Percentiles rank a stretch among this genome's conserved stretches.
Evolutionary conservation across 2,888 invertebrate species (phyloP).

Genomic region (Aphodius sticticus): DNA sequence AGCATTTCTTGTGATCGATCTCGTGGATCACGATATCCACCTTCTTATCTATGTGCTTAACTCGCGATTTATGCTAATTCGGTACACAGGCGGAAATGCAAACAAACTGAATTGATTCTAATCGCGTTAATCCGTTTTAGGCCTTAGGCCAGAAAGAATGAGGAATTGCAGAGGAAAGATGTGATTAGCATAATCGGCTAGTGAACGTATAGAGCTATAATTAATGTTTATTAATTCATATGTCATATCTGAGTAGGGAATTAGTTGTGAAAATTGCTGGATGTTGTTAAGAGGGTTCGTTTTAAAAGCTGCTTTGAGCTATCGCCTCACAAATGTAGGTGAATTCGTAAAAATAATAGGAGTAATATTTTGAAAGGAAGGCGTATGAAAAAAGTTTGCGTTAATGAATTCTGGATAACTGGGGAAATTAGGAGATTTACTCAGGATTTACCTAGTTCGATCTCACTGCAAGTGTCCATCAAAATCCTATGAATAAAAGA

Average conservation of each 20-base stretch:
- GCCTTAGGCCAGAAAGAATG: not conserved
- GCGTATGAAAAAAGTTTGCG: no score
- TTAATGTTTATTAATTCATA: not conserved
- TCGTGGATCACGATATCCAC: not conserved
- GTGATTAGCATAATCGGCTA: not conserved
- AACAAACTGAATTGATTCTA: not conserved
- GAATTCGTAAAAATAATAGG: no score
- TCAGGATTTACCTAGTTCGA: no score
- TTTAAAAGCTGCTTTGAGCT: no score
- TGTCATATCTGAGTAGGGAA: not conserved
- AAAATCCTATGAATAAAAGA: no score
- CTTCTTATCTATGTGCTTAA: not conserved
- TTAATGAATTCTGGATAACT: no score
- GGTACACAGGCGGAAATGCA: not conserved
- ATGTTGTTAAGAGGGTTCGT: no score
- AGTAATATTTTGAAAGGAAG: no score
- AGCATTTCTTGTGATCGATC: not conserved
- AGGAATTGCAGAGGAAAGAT: not conserved
- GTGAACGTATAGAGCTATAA: not conserved
- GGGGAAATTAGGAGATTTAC: no score
- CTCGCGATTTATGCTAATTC: not conserved
- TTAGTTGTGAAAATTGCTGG: no score
- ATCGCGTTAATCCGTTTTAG: not conserved
- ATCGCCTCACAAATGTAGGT: no score
- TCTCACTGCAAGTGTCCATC: no score